Conservation (phyloP, 2,113 vertebrate genomes). For the Pavo muticus region DNA sequence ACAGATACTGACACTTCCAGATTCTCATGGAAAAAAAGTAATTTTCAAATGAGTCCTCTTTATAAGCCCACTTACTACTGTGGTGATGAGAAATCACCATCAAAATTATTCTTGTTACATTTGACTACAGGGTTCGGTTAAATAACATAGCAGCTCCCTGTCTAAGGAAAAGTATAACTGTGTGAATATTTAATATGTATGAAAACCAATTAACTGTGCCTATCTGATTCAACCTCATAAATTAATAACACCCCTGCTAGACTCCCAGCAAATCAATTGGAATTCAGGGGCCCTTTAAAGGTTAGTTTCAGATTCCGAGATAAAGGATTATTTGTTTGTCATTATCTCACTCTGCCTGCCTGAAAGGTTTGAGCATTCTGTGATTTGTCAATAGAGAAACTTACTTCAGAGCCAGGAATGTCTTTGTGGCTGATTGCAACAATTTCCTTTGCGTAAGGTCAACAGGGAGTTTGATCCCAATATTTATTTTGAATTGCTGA, state of each 20-base stretch:
- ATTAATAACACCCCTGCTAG: background rate
- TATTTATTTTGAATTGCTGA: background rate
- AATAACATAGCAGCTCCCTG: background rate
- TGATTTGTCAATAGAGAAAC: background rate
- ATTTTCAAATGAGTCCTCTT: background rate
- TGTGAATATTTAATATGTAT: background rate
- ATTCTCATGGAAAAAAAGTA: background rate
- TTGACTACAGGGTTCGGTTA: background rate
- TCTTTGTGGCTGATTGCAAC: background rate
- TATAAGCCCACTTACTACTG: background rate
- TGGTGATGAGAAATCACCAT: background rate
- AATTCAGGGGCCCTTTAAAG: background rate
- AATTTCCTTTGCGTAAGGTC: background rate
- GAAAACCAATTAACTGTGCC: background rate
- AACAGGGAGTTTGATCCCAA: background rate
- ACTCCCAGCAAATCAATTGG: background rate
- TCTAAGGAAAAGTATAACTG: background rate
- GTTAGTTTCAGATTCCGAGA: background rate
- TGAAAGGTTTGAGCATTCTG: background rate
- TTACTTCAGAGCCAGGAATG: background rate
- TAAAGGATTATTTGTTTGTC: background rate
- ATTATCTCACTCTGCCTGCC: background rate
- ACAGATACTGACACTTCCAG: background rate
- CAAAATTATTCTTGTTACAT: background rate
- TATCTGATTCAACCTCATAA: background rate